Conservation (phyloP, 2,797 vertebrate species). For the Cygnus olor region DNA sequence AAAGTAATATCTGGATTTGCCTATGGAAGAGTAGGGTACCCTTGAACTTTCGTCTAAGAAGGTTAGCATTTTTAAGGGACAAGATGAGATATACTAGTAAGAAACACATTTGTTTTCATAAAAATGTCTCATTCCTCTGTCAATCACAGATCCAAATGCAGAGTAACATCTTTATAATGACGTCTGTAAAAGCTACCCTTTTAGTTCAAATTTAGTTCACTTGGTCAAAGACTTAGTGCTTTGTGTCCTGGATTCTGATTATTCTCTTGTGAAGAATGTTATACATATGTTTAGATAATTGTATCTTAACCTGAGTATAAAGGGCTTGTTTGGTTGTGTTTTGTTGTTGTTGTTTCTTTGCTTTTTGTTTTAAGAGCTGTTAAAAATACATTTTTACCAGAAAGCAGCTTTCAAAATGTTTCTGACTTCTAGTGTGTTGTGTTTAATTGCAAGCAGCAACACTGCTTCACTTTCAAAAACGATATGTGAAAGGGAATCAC, state of each 20-base stretch:
- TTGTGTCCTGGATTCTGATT: neutral
- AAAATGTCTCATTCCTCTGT: neutral
- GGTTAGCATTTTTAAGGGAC: rapidly evolving
- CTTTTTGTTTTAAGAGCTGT: neutral
- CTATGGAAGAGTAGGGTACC: neutral
- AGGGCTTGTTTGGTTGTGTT: neutral
- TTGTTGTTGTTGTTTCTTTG: too few relatives aligned
- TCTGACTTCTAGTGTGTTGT: neutral
- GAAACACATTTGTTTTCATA: neutral
- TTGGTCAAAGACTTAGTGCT: neutral
- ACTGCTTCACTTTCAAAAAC: neutral
- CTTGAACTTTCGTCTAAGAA: neutral
- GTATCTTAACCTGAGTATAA: neutral
- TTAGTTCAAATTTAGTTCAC: neutral
- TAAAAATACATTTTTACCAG: neutral
- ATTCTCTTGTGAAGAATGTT: neutral
- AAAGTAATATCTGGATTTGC: neutral
- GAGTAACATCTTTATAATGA: neutral
- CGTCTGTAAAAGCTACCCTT: neutral
- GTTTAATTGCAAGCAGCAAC: neutral
- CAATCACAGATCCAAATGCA: neutral
- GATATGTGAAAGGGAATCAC: neutral
- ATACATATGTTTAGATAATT: neutral
- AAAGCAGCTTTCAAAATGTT: neutral
- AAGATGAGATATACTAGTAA: neutral